Evolutionary conservation across 2,113 vertebrate species (phyloP).

Genomic region (Cynoglossus semilaevis): DNA sequence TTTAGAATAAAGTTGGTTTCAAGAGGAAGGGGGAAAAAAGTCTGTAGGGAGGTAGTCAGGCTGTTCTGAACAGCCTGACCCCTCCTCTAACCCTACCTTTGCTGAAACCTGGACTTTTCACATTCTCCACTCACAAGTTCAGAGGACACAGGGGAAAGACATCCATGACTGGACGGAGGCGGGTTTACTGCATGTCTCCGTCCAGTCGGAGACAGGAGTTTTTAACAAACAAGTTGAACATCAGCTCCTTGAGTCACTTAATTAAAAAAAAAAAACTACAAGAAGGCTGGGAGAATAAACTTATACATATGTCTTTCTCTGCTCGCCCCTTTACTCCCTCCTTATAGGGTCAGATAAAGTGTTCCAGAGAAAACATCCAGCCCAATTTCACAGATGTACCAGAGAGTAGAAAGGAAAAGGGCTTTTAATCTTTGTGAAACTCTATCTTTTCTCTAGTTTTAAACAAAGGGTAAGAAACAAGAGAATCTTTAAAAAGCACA

Average conservation of each 20-base stretch:
- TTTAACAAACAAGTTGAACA: constrained; percentile 23
- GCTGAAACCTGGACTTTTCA: constrained; percentile 69
- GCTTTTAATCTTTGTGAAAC: constrained; percentile 75
- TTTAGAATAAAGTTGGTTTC: constrained; percentile 73
- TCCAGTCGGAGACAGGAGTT: too few relatives aligned
- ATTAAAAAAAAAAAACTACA: constrained; percentile 22
- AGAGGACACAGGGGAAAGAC: constrained; percentile 68
- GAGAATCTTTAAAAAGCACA: constrained; percentile 68
- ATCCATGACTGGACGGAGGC: constrained; percentile 73
- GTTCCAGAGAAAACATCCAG: constrained; percentile 71
- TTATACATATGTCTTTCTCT: constrained; percentile 19
- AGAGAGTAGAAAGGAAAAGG: constrained; percentile 70
- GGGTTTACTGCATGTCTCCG: constrained; percentile 61
- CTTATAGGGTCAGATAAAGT: constrained; percentile 59
- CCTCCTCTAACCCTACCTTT: constrained; percentile 9
- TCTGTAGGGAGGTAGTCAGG: not conserved
- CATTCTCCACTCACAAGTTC: constrained; percentile 64
- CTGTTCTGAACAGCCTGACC: constrained; percentile 31
- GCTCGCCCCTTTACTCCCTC: constrained; percentile 47
- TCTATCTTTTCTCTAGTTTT: constrained; percentile 70
- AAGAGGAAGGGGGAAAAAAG: constrained; percentile 42
- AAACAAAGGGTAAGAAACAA: constrained; percentile 57
- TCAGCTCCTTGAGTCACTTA: too few relatives aligned
- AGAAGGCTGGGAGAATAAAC: not conserved
- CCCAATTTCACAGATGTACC: constrained; percentile 73